Percentiles rank a stretch among this genome's conserved stretches.
phyloP scores from a whole-genome alignment of 2,888 invertebrate species.

The Tetragonisca angustula region DNA sequence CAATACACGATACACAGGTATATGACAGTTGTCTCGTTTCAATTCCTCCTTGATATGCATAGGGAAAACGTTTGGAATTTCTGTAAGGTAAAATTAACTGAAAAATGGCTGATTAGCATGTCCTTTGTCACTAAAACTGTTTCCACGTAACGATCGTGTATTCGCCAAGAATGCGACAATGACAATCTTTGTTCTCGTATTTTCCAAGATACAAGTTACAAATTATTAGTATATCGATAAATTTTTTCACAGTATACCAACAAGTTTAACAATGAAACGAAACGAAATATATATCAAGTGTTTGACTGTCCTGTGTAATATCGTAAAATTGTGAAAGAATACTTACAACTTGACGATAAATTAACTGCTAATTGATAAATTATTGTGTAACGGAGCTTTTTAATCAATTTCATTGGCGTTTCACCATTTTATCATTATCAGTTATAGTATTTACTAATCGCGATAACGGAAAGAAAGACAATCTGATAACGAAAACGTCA shows the following conservation, averaged over 20 bases:
- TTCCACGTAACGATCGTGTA: background rate
- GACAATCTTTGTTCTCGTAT: background rate
- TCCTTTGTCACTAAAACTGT: background rate
- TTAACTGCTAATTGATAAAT: background rate
- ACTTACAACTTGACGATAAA: background rate
- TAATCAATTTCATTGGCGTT: background rate
- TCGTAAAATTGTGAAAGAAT: background rate
- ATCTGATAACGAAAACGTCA: background rate
- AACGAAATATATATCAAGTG: background rate
- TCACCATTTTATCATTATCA: slow-evolving; percentile 31
- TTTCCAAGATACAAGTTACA: background rate
- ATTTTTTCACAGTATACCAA: background rate
- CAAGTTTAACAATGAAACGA: background rate
- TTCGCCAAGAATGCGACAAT: background rate
- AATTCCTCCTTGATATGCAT: slow-evolving; percentile 2
- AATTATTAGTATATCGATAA: background rate
- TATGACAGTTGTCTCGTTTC: background rate
- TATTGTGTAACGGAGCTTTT: background rate
- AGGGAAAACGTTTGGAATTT: slow-evolving; percentile 6
- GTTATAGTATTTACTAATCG: slow-evolving; percentile 31
- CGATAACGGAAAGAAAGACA: background rate
- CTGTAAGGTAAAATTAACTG: background rate
- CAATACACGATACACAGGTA: background rate
- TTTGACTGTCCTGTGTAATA: background rate
- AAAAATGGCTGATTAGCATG: slow-evolving; percentile 30